These are phyloP conservation scores for Cathartes aura DNA, from an alignment of 2,113 vertebrate genomes.

Conservation along the genomic window DNA sequence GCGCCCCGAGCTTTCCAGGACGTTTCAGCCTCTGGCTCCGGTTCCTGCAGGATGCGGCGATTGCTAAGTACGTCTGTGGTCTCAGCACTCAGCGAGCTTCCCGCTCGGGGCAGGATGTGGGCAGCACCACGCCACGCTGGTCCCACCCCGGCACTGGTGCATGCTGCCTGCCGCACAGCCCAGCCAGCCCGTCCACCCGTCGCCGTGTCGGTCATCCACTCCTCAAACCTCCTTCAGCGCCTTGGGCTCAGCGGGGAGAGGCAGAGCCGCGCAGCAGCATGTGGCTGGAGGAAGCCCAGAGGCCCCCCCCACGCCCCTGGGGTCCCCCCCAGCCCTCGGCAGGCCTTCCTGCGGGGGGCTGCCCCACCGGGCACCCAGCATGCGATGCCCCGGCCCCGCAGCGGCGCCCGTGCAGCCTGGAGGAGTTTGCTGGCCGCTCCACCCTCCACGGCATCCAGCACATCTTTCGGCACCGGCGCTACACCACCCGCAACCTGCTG, in stretches of 20 bases:
- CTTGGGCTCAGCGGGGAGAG: not conserved
- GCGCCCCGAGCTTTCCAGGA: not conserved
- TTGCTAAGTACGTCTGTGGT: constrained; percentile 19
- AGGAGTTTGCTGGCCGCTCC: constrained; percentile 56
- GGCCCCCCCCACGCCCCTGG: not conserved
- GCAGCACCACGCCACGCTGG: not conserved
- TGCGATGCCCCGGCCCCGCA: accelerated
- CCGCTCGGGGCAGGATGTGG: not conserved
- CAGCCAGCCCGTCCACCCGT: not conserved
- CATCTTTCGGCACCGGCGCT: constrained; percentile 34
- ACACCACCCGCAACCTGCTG: not conserved
- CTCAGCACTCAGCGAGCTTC: not conserved
- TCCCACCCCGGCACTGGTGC: not conserved
- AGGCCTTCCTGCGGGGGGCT: not conserved
- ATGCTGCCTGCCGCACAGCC: not conserved
- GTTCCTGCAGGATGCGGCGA: constrained; percentile 27
- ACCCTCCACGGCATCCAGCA: constrained; percentile 69
- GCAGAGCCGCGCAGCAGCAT: not conserved
- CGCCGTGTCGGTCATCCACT: accelerated
- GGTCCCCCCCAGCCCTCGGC: not conserved
- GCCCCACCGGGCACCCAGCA: accelerated
- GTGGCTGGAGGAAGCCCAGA: constrained; percentile 11
- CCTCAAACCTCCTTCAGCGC: not conserved
- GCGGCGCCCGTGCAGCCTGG: not conserved
- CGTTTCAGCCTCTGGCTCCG: constrained; percentile 8